Percentiles rank a stretch among this genome's conserved stretches.
These are phyloP conservation scores for Acanthoscelides obtectus DNA, from an alignment of 2,888 invertebrate species.

Conservation along the genomic window DNA sequence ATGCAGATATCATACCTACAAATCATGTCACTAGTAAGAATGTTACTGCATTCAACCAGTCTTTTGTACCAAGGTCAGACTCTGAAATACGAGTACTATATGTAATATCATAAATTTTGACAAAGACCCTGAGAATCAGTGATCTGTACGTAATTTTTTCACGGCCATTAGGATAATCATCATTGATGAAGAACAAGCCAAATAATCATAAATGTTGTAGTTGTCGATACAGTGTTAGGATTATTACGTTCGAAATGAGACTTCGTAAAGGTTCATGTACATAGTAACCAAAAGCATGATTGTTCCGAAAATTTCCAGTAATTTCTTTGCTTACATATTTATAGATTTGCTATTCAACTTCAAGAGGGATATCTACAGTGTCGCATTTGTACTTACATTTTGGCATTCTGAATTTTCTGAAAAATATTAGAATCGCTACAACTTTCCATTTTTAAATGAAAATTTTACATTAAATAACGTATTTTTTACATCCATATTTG, in stretches of 20 bases:
- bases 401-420: too few relatives aligned
- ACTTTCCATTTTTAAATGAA: too few relatives aligned
- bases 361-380: too few relatives aligned
- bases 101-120: too few relatives aligned
- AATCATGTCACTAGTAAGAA: too few relatives aligned
- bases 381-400: too few relatives aligned
- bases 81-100: too few relatives aligned
- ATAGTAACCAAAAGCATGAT: not conserved
- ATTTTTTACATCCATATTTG: too few relatives aligned
- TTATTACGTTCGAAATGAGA: slow-evolving; percentile 38
- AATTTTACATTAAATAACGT: too few relatives aligned
- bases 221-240: slow-evolving; percentile 41
- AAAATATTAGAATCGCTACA: too few relatives aligned
- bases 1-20: too few relatives aligned
- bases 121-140: not conserved
- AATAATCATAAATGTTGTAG: slow-evolving; percentile 47
- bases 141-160: not conserved
- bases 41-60: too few relatives aligned
- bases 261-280: not conserved
- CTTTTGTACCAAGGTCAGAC: not conserved
- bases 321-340: not conserved
- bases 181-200: slow-evolving; percentile 35
- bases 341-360: not conserved
- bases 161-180: slow-evolving; percentile 3
- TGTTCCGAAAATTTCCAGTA: not conserved